Conservation (phyloP, 2,888 invertebrate species). For the Leucoptera coffeella region DNA sequence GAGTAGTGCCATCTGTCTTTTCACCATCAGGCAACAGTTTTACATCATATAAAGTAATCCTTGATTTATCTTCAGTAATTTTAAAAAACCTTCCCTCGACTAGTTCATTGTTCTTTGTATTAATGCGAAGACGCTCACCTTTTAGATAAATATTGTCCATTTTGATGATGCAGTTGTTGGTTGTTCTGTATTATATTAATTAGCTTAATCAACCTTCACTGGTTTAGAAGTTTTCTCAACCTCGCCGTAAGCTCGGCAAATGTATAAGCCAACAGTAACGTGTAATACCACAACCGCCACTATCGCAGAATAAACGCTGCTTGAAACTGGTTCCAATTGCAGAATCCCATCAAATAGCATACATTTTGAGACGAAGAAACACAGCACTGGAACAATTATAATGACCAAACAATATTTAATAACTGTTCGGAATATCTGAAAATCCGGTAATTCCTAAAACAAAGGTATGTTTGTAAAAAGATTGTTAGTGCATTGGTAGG, state of each 20-base stretch:
- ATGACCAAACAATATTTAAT: constrained; percentile 71
- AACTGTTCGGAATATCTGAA: constrained; percentile 68
- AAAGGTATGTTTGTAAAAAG: no score
- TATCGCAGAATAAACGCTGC: constrained; percentile 75
- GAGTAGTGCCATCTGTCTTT: constrained; percentile 23
- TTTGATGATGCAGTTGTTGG: constrained; percentile 10
- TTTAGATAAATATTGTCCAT: constrained; percentile 43
- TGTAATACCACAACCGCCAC: constrained; percentile 71
- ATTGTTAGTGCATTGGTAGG: no score
- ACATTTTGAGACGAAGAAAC: constrained; percentile 66
- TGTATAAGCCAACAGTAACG: constrained; percentile 69
- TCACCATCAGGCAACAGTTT: constrained; percentile 25
- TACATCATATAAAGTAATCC: constrained; percentile 35
- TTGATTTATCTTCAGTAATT: constrained; percentile 35
- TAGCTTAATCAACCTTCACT: constrained; percentile 33
- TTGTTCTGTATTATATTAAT: constrained; percentile 1
- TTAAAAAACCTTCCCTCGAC: constrained; percentile 38
- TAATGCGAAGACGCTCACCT: constrained; percentile 41
- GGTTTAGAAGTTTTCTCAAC: constrained; percentile 26
- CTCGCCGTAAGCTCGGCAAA: constrained; percentile 70
- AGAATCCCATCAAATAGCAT: constrained; percentile 65
- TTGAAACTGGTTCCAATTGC: constrained; percentile 46
- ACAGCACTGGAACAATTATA: constrained; percentile 66
- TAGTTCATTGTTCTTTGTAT: constrained; percentile 32
- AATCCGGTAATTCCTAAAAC: constrained; percentile 60